Evolutionary conservation across 2,113 vertebrate genomes (phyloP).

Genomic region (Daubentonia madagascariensis): DNA sequence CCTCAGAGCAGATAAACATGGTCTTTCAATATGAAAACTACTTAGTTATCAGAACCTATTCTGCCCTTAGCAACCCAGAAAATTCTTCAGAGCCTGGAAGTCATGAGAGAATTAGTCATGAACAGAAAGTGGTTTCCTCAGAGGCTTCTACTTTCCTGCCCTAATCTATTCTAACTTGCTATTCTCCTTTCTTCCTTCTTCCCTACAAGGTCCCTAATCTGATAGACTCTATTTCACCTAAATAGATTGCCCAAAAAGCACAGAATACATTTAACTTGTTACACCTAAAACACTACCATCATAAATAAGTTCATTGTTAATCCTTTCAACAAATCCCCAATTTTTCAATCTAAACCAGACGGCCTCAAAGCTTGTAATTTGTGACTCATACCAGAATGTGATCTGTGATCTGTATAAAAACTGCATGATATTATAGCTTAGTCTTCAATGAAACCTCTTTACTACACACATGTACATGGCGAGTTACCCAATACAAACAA

Average conservation of each 20-base stretch:
- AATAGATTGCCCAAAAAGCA: not conserved
- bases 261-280: not conserved
- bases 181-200: not conserved
- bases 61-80: not conserved
- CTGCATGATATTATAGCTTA: not conserved
- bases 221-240: not conserved
- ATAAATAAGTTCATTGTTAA: not conserved
- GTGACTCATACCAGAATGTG: not conserved
- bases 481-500: not conserved
- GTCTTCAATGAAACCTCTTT: not conserved
- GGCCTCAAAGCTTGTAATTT: not conserved
- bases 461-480: not conserved
- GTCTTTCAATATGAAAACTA: not conserved
- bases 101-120: not conserved
- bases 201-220: not conserved
- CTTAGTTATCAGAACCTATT: not conserved
- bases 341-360: not conserved
- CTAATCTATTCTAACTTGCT: not conserved
- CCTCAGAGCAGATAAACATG: rapidly evolving
- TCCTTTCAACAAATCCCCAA: not conserved
- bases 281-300: not conserved
- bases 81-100: not conserved
- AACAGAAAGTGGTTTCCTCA: not conserved
- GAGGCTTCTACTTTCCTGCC: not conserved
- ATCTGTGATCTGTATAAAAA: not conserved